Evolutionary conservation across 2,113 vertebrate species (phyloP), one percentile per base, ranked within the genome.

Genomic region (Calonectris borealis): DNA sequence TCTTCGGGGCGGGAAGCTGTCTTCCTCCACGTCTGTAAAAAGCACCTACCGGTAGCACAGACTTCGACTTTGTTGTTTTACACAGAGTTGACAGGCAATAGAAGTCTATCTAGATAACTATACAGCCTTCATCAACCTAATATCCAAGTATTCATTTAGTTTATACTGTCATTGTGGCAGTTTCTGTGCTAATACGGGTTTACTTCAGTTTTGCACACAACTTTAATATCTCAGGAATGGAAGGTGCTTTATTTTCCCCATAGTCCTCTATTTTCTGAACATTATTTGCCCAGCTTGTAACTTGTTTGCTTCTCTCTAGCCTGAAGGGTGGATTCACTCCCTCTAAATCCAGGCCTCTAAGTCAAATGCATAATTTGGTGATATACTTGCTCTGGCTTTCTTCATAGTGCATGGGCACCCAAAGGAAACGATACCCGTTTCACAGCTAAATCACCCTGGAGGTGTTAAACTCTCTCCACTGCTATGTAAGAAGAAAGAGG

Each of bases 1-100:
- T 96, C 95, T 52, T 84, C 94, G 0, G 32, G 54, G 58, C 31
- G 24, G 68, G 75, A 91, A 95, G 72, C 79, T 95, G 60, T 95
- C 91, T 91, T 95, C 94, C 84, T 96, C 83, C 92, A 88, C 0
- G 5, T 91, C 89, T 93, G 93, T 73, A 88, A 96, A 96, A 94
- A 88, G 69, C 94, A 97, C 94, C 91, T 94, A 96, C 93, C 16
- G 1, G 94, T 27, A 91, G 89, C 72, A 96, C 34, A 90, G 85
- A 72, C 94, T 96, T 91, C 40, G 26, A 92, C 92, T 92, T 92
- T 27, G 69, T 72, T 58, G 52, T 82, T 92, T 93, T 84, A 92
- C 38, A 92, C n/a, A 87, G 76, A 86, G 81, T 77, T 93, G 83
- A 89, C 22, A 94, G 49, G 46, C 49, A 94, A 65, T 69, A 86